A percentile compares a stretch with the other conserved stretches of the same genome.
These are phyloP conservation scores for Zoanthus sansibaricus DNA, from an alignment of 92 coral and sea anemone genomes.

Conservation along the genomic window DNA sequence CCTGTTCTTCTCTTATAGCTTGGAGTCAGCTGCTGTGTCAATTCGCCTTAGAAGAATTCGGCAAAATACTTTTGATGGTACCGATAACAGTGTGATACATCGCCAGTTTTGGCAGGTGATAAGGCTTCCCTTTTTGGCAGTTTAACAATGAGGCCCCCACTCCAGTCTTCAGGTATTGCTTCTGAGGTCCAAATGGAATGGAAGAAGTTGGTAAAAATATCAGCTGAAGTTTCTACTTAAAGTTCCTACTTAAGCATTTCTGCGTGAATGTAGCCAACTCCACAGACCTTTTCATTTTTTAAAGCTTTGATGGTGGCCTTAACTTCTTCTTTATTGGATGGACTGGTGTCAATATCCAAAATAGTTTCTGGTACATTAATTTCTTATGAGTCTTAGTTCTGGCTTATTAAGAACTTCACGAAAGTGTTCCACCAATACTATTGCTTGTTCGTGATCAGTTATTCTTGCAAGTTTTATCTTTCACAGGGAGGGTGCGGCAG, in stretches of 20 bases:
- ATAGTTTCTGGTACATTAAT: neutral
- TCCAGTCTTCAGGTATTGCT: neutral
- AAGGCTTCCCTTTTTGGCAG: neutral
- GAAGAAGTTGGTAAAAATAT: neutral
- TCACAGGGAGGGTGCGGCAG: neutral
- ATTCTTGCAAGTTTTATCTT: neutral
- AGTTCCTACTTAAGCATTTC: neutral
- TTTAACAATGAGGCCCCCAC: neutral
- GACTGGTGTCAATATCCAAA: neutral
- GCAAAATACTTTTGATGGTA: neutral
- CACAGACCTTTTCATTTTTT: neutral
- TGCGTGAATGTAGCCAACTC: neutral
- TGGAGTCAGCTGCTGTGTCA: neutral
- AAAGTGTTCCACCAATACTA: neutral
- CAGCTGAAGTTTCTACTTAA: neutral
- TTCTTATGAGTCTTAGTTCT: neutral
- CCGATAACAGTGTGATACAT: neutral
- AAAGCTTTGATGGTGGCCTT: neutral
- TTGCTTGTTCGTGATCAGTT: neutral
- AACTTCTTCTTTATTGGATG: neutral
- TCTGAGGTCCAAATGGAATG: neutral
- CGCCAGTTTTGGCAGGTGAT: neutral
- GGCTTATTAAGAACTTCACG: neutral
- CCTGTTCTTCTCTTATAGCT: neutral
- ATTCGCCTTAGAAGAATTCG: neutral